Evolutionary conservation across 2,888 invertebrate species (phyloP).

Genomic region (Phaedon cochleariae): DNA sequence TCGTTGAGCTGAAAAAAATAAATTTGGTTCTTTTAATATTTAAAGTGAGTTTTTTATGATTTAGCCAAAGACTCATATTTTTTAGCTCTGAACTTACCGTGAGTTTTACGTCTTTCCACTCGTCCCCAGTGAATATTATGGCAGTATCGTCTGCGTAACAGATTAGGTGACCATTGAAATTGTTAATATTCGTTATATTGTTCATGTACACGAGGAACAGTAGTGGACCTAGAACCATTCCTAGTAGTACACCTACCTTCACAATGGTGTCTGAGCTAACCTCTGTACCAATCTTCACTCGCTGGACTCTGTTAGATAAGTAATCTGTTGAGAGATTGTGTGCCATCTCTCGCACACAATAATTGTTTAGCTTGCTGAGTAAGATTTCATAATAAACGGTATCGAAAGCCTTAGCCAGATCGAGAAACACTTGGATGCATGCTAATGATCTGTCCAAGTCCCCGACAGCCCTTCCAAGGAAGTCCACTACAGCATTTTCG

Average conservation of each 20-base stretch:
- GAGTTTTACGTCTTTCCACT: not conserved
- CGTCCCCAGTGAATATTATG: not conserved
- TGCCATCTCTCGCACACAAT: not conserved
- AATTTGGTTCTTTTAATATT: not conserved
- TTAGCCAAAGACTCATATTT: not conserved
- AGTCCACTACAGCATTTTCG: conserved; percentile 12
- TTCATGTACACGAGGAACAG: not conserved
- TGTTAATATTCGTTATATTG: not conserved
- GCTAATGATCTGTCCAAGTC: conserved; percentile 1
- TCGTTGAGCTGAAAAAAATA: not conserved
- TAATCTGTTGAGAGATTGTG: not conserved
- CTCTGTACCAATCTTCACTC: not conserved
- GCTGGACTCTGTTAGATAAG: not conserved
- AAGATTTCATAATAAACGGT: not conserved
- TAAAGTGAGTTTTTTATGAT: not conserved
- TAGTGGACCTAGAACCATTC: not conserved
- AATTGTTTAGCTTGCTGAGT: not conserved
- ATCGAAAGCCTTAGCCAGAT: conserved; percentile 3
- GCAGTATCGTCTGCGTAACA: conserved; percentile 1
- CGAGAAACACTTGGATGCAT: conserved; percentile 10
- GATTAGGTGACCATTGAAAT: not conserved
- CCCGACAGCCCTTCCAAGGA: not conserved
- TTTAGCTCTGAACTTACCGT: not conserved
- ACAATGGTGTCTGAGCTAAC: not conserved
- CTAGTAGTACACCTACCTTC: not conserved